Percentiles rank a stretch among this genome's conserved stretches.
Conservation (phyloP, 2,888 invertebrate species). For the Drosophila kanekoi region DNA sequence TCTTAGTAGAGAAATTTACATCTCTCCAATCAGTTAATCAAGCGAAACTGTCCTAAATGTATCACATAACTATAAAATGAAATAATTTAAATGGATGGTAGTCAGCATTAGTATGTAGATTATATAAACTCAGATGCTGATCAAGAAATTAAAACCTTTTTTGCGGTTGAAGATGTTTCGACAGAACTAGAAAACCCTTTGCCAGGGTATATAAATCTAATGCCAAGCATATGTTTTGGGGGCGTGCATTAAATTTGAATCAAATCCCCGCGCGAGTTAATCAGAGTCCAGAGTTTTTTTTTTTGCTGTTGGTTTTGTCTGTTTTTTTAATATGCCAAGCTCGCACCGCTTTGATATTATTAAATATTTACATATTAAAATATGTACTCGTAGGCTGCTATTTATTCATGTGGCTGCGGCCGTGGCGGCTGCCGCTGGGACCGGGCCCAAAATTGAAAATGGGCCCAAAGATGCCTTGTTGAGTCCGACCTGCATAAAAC, state of each 20-base stretch:
- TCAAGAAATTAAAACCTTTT: too few species aligned
- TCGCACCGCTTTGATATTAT: conserved; percentile 67
- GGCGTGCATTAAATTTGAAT: conserved; percentile 63
- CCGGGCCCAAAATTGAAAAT: conserved; percentile 30
- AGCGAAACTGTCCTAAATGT: too few species aligned
- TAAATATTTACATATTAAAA: conserved; percentile 78
- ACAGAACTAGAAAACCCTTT: background rate
- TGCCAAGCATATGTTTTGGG: conserved; percentile 49
- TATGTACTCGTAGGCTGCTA: conserved; percentile 56
- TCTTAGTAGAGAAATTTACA: too few species aligned
- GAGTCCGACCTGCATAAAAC: conserved; percentile 19
- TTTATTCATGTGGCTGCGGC: conserved; percentile 51
- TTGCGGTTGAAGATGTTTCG: too few species aligned
- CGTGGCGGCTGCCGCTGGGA: conserved; percentile 15
- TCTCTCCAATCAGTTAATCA: too few species aligned
- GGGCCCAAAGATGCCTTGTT: conserved; percentile 25
- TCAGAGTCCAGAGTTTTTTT: conserved; percentile 23
- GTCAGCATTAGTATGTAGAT: too few species aligned
- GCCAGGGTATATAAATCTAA: background rate
- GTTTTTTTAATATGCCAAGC: conserved; percentile 56
- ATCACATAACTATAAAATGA: too few species aligned
- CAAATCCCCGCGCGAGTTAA: conserved; percentile 38
- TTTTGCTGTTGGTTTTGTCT: conserved; percentile 26
- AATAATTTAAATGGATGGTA: too few species aligned
- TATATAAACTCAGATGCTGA: too few species aligned